phyloP scores from a whole-genome alignment of 1,140 invertebrate species.

The Cherax quadricarinatus region DNA sequence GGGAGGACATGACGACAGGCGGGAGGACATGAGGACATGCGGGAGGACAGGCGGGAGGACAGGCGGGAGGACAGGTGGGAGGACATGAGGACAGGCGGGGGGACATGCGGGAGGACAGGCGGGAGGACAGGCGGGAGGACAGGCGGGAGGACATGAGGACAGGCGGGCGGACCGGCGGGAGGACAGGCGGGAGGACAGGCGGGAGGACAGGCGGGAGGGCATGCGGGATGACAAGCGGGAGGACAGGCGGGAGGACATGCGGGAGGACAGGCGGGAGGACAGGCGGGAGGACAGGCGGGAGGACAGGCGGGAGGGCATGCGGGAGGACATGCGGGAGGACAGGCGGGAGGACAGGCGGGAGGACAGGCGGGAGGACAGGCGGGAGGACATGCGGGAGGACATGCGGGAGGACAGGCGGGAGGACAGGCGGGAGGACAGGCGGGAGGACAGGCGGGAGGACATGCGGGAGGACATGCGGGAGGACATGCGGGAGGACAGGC shows the following conservation, averaged over 20 bases:
- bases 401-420: neutral
- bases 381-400: neutral
- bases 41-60: neutral
- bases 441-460: neutral
- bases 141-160: neutral
- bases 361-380: too few relatives aligned
- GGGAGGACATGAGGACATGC: neutral
- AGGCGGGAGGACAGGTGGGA: neutral
- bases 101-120: too few relatives aligned
- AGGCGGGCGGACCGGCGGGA: neutral
- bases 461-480: neutral
- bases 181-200: neutral
- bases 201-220: neutral
- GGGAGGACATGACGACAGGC: neutral
- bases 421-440: neutral
- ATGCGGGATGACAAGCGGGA: neutral
- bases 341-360: neutral
- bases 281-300: neutral
- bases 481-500: too few relatives aligned
- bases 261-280: neutral
- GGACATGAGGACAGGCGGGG: neutral
- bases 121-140: neutral
- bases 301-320: neutral
- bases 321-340: too few relatives aligned
- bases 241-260: constrained; percentile 1